Evolutionary conservation across 2,113 vertebrate species (phyloP), one percentile per base, ranked within the genome.

Genomic region (Oncorhynchus gorbuscha): DNA sequence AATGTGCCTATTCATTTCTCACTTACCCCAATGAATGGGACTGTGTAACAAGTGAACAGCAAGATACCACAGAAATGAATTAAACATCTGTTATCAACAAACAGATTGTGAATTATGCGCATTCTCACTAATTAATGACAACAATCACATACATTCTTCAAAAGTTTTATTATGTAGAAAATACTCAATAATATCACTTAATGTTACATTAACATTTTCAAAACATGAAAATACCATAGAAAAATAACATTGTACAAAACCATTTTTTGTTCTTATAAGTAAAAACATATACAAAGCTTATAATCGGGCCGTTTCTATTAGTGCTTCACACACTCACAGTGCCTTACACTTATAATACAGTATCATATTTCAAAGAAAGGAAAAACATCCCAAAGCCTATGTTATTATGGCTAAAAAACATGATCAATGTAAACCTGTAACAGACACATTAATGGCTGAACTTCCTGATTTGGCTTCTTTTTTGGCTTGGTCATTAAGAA

Each of bases 261-360:
- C 7, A 62, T 16, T 22, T 62, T 62, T 62, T 62, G 59, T 62
- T 62, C 59, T 62, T 62, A 55, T 55, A 55, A 55, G 51, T 62
- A 24, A 62, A 62, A 45, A 45, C 39, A 22, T 16, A 62, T 22
- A 86, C 76, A 81, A 84, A 89, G 86, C 80, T 90, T 89, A 77
- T 78, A 72, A 68, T 82, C 81, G 82, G 82, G 78, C 76, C 2
- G 45, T 83, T 70, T 85, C 28, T 70, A 45, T 58, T 74, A 69
- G 71, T 78, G 69, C 78, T 69, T 72, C 75, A 64, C 72, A 76
- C 49, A 72, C 8, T 85, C 76, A 82, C 76, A 82, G 78, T 85
- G 79, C 83, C 76, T 39, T 73, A 75, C 76, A 67, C 48, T 74
- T 74, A n/a, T 80, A 84, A 86, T 83, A 72, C 74, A 12, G 69